Evolutionary conservation across 1,140 invertebrate species (phyloP).

Genomic region (Drosophila elegans): DNA sequence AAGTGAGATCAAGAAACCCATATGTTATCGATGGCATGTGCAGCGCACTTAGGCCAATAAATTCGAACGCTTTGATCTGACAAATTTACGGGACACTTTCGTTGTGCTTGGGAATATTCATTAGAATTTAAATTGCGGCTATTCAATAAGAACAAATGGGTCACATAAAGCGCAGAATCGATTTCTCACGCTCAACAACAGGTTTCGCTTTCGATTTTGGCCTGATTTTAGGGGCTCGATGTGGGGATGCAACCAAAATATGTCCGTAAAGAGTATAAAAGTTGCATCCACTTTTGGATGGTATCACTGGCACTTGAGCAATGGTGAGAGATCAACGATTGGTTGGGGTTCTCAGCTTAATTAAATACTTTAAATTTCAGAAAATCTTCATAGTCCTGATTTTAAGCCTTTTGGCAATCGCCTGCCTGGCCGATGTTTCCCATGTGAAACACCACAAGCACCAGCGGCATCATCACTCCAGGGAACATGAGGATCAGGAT

Average conservation of each 20-base stretch:
- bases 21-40: conserved; percentile 3
- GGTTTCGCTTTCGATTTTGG: conserved; percentile 42
- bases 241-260: conserved; percentile 5
- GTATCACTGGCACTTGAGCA: conserved; percentile 35
- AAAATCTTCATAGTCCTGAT: conserved; percentile 38
- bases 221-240: conserved; percentile 27
- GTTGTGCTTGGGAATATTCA: conserved; percentile 49
- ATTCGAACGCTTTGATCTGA: conserved; percentile 57
- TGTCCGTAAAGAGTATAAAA: conserved; percentile 30
- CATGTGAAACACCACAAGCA: conserved; percentile 62
- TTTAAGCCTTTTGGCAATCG: conserved; percentile 35
- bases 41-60: conserved; percentile 44
- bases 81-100: conserved; percentile 48
- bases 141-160: conserved; percentile 69
- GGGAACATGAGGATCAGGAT: conserved; percentile 46
- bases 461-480: conserved; percentile 42
- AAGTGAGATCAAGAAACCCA: conserved; percentile 25
- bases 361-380: conserved; percentile 15
- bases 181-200: conserved; percentile 72
- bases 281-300: conserved; percentile 9
- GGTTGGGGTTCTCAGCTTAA: not conserved
- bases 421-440: conserved; percentile 55
- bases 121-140: conserved; percentile 54
- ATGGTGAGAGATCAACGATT: conserved; percentile 33
- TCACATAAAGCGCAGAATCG: conserved; percentile 45